A percentile compares a stretch with the other conserved stretches of the same genome.
Evolutionary conservation across 2,888 invertebrate genomes (phyloP).

Genomic region (Biston betularia): DNA sequence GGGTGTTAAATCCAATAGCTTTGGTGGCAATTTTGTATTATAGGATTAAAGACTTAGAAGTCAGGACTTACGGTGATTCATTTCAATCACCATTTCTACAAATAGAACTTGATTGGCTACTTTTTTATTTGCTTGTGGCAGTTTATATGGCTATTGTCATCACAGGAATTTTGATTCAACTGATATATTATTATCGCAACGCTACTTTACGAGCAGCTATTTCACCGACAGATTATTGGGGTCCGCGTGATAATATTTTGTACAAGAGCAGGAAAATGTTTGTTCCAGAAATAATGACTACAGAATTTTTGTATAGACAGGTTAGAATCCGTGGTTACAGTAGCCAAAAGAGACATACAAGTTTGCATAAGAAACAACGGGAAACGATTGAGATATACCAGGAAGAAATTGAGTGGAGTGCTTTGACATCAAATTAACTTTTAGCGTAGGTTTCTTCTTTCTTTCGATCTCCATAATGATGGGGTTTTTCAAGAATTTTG

Average conservation of each 20-base stretch:
- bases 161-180: conserved; percentile 55
- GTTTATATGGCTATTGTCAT: conserved; percentile 60
- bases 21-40: conserved; percentile 53
- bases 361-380: conserved; percentile 1
- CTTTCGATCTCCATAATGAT: no score
- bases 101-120: conserved; percentile 51
- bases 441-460: no score
- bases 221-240: conserved; percentile 65
- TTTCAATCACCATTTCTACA: conserved; percentile 49
- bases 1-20: conserved; percentile 70
- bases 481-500: no score
- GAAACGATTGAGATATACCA: conserved; percentile 34
- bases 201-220: conserved; percentile 52
- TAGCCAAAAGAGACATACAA: conserved; percentile 43
- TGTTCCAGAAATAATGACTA: conserved; percentile 81
- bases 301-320: conserved; percentile 81
- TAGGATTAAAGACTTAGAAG: conserved; percentile 49
- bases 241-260: conserved; percentile 69
- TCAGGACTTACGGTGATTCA: conserved; percentile 52
- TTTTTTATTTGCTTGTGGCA: conserved; percentile 58
- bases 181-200: conserved; percentile 50
- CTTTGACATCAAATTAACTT: conserved; percentile 62
- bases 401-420: conserved; percentile 61
- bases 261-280: conserved; percentile 79
- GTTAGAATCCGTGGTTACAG: conserved; percentile 72